Percentiles rank a stretch among this genome's conserved stretches.
phyloP scores from a whole-genome alignment of 2,113 vertebrate species.

The Ochotona princeps region DNA sequence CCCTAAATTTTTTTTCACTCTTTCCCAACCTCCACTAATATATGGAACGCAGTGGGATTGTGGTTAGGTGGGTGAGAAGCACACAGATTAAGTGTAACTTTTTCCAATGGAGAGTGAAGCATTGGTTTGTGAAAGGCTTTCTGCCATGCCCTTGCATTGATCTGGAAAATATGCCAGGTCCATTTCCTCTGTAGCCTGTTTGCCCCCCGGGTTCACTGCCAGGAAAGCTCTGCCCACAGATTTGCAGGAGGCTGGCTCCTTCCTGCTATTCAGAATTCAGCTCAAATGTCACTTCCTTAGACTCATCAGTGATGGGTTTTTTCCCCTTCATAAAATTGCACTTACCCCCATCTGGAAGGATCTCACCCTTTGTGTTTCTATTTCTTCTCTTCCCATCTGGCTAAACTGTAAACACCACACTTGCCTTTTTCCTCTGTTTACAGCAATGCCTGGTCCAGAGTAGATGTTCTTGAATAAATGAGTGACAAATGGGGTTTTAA shows the following conservation, averaged over 20 bases:
- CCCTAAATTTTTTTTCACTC: not conserved
- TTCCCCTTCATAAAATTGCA: not conserved
- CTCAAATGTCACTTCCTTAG: slow-evolving; percentile 64
- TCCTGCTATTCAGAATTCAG: slow-evolving; percentile 63
- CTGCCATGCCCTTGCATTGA: not conserved
- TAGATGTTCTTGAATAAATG: not conserved
- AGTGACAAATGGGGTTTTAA: not conserved
- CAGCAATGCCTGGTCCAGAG: not conserved
- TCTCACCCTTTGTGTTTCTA: slow-evolving; percentile 31
- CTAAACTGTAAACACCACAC: not conserved
- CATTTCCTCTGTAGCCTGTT: slow-evolving; percentile 19
- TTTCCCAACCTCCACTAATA: not conserved
- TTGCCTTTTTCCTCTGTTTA: not conserved
- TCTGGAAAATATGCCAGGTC: not conserved
- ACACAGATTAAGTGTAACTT: not conserved
- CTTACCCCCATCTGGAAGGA: not conserved
- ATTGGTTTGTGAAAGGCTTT: fast-evolving
- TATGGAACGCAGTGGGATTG: not conserved
- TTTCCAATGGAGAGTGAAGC: not conserved
- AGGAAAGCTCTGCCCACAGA: slow-evolving; percentile 14
- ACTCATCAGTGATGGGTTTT: not conserved
- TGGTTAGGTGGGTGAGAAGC: not conserved
- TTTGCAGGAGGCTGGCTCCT: not conserved
- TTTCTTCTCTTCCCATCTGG: not conserved
- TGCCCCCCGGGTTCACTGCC: not conserved